These are phyloP conservation scores for Biston betularia DNA, from an alignment of 2,888 invertebrate genomes.

Conservation along the genomic window DNA sequence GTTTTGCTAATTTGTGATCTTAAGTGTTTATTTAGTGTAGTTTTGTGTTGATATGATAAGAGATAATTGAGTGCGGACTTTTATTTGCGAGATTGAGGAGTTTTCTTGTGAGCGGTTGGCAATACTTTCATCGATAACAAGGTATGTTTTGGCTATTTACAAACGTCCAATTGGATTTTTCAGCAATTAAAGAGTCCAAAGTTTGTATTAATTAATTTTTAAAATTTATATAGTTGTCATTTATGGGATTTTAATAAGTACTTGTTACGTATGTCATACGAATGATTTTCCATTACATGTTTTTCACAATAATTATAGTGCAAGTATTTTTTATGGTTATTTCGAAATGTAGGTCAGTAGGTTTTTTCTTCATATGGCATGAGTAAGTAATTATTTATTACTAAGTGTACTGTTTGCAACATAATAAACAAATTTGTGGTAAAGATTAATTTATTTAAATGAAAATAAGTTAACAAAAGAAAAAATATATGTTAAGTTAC, in stretches of 20 bases:
- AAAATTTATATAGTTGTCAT: no score
- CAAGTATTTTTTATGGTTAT: neutral
- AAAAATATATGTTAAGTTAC: no score
- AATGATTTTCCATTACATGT: neutral
- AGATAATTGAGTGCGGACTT: slow-evolving; percentile 62
- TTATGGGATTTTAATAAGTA: no score
- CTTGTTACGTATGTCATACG: neutral
- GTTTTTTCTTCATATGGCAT: neutral
- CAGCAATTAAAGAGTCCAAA: no score
- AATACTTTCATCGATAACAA: slow-evolving; percentile 48
- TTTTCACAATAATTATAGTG: neutral
- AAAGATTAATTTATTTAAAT: no score
- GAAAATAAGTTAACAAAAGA: no score
- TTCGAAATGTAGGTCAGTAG: slow-evolving; percentile 40
- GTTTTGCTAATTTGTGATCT: slow-evolving; percentile 44
- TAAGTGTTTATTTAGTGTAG: slow-evolving; percentile 53
- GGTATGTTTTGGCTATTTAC: slow-evolving; percentile 28
- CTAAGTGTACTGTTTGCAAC: no score
- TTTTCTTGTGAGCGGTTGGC: slow-evolving; percentile 51
- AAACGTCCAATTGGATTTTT: neutral
- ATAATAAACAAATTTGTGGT: no score
- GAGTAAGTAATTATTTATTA: no score
- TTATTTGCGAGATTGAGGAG: slow-evolving; percentile 56
- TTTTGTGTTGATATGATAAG: slow-evolving; percentile 59
- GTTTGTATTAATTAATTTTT: no score